Percentiles rank a stretch among this genome's conserved stretches.
phyloP scores from a whole-genome alignment of 2,797 vertebrate species.

The Melanotaenia nigrans region DNA sequence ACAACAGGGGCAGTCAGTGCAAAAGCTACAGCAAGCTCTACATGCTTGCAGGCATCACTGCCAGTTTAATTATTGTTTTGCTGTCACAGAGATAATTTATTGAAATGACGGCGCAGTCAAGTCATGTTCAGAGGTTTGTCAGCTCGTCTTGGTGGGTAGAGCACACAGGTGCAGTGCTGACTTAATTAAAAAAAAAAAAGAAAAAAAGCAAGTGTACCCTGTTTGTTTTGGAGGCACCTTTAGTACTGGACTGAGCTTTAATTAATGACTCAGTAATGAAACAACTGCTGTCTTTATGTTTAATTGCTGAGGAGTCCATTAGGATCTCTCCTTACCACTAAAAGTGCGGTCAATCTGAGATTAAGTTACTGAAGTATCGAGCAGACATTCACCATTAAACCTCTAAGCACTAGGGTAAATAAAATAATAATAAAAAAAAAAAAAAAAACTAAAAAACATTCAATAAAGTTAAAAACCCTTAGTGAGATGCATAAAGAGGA shows the following conservation, averaged over 20 bases:
- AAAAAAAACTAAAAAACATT: conserved; percentile 18
- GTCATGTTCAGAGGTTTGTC: conserved; percentile 57
- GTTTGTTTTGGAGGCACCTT: conserved; percentile 37
- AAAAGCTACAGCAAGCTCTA: conserved; percentile 25
- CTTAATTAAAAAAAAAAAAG: conserved; percentile 32
- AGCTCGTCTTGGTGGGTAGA: conserved; percentile 37
- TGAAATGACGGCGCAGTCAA: conserved; percentile 67
- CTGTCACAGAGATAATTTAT: conserved; percentile 73
- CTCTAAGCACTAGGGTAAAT: conserved; percentile 37
- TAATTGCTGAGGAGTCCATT: conserved; percentile 73
- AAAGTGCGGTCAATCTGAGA: conserved; percentile 43
- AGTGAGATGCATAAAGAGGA: conserved; percentile 40
- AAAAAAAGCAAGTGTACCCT: not conserved
- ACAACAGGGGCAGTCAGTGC: conserved; percentile 47
- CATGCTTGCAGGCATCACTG: conserved; percentile 60
- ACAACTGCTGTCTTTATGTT: conserved; percentile 51
- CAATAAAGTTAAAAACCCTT: conserved; percentile 29
- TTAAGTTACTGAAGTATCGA: conserved; percentile 59
- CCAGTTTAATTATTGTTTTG: conserved; percentile 75
- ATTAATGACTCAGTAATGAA: conserved; percentile 74
- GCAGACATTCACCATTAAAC: conserved; percentile 50
- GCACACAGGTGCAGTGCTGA: conserved; percentile 45
- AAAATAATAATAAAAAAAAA: not conserved
- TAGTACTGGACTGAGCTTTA: conserved; percentile 56
- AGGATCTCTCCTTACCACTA: conserved; percentile 4